These are phyloP conservation scores for Neodon shergylaensis DNA, from an alignment of 2,113 vertebrate species.

Conservation along the genomic window DNA sequence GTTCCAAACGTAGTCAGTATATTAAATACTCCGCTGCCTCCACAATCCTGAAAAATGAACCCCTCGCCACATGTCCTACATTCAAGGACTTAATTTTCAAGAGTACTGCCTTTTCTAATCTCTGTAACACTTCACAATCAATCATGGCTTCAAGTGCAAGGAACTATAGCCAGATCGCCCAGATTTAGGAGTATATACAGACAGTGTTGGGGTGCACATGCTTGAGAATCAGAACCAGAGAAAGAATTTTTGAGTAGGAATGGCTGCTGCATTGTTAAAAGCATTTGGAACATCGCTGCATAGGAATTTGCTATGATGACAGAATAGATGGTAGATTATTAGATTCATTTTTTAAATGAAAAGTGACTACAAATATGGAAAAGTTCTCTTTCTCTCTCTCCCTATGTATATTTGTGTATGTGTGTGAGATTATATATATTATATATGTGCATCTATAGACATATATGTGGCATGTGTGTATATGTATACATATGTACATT, in stretches of 20 bases:
- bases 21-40: background rate
- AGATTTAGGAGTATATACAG: background rate
- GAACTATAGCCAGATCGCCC: background rate
- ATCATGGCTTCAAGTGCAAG: background rate
- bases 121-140: background rate
- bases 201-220: background rate
- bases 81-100: constrained; percentile 34
- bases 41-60: constrained; percentile 10
- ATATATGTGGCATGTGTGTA: background rate
- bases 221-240: background rate
- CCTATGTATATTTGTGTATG: background rate
- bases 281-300: background rate
- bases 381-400: background rate
- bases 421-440: too few species aligned
- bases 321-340: background rate
- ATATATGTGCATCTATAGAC: background rate
- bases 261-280: background rate
- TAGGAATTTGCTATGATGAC: background rate
- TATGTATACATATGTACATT: background rate
- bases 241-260: background rate
- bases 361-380: background rate
- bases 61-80: background rate
- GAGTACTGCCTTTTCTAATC: background rate
- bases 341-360: background rate
- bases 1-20: background rate